A percentile compares a stretch with the other conserved stretches of the same genome.
phyloP scores from a whole-genome alignment of 2,888 invertebrate species.

The Nasonovia ribisnigri region DNA sequence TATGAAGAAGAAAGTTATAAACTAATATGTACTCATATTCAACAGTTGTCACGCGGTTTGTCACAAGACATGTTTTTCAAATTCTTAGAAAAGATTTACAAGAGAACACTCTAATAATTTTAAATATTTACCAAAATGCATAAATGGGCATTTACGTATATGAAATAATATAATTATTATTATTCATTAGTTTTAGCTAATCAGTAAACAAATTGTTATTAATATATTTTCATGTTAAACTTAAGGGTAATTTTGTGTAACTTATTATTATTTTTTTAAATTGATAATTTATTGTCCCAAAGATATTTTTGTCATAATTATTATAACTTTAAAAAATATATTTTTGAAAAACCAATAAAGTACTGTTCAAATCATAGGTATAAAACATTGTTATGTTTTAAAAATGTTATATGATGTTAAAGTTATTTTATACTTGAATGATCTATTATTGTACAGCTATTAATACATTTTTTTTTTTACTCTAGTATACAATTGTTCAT shows the following conservation, averaged over 20 bases:
- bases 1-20: slow-evolving; percentile 90
- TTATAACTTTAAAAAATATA: neutral
- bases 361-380: neutral
- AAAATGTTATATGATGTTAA: neutral
- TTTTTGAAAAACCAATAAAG: neutral
- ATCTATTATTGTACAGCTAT: slow-evolving; percentile 15
- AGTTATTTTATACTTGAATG: neutral
- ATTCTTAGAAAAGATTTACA: slow-evolving; percentile 85
- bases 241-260: slow-evolving; percentile 14
- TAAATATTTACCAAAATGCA: neutral
- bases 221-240: slow-evolving; percentile 20
- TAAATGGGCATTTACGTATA: neutral
- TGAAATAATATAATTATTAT: neutral
- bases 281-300: neutral
- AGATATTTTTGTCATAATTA: slow-evolving; percentile 24
- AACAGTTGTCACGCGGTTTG: slow-evolving; percentile 84
- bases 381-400: neutral
- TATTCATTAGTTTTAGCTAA: neutral
- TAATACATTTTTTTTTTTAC: neutral
- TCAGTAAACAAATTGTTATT: neutral
- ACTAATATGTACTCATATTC: slow-evolving; percentile 84
- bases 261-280: slow-evolving; percentile 26
- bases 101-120: slow-evolving; percentile 75
- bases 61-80: slow-evolving; percentile 87
- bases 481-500: neutral